Base-by-base conservation (phyloP, 2,113 vertebrate genomes). In the Colius striatus region DNA sequence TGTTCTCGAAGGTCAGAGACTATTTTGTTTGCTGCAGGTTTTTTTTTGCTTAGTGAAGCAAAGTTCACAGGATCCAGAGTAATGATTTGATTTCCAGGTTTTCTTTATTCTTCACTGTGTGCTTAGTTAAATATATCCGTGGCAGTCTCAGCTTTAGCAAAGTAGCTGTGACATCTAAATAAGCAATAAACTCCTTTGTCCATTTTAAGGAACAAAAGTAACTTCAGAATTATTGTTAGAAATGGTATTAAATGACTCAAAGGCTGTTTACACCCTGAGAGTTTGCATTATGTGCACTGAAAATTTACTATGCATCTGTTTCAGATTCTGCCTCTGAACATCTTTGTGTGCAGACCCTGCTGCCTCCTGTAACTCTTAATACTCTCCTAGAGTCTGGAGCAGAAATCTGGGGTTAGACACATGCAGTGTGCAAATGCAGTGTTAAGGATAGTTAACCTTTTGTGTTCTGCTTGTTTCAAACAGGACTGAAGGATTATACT, bases 1-100 rank as follows among this genome's bases (percentile, higher is more conserved):
- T 91, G 36, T 81, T 85, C 65, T 91, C 58, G 81, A 95, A 96
- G 94, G 93, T 94, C 92, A 93, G 86, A 89, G 85, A 63, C 47
- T 83, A n/a, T 72, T 89, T 91, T 75, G 60, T 93, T 79, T 88
- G 70, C 72, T 77, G 75, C 32, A 51, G 55, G 26, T 43, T 71
- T 76, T 71, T 76, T 78, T 82, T 72, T 90, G 11, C 88, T 88
- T 90, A 83, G 79, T 68, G 63, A 96, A 95, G 83, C 85, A 84
- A 95, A 89, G 93, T 94, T 93, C 92, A 92, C 41, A 92, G 22
- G 38, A 96, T 29, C 66, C 36, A 41, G 11, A 83, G n/a, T 77
- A 84, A 84, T 78, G 67, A 65, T 84, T 77, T 43, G 41, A 89
- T 83, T 84, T 93, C 45, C 47, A 74, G 65, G 77, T 90, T 85